Conservation (phyloP, 2,888 invertebrate species). For the Beris chalybata region DNA sequence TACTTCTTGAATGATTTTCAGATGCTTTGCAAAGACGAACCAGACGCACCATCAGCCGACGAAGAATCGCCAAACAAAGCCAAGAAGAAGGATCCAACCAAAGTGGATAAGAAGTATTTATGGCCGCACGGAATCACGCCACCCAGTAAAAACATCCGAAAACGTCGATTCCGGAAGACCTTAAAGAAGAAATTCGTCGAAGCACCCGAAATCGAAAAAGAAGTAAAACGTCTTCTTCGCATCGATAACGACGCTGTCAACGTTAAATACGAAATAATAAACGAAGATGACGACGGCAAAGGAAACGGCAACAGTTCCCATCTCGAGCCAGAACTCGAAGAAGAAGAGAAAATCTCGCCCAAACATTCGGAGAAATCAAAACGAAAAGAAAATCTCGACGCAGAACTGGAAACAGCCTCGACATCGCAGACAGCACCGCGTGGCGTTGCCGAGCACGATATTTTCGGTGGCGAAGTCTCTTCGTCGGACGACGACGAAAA, state of each 20-base stretch:
- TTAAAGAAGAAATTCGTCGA: constrained; percentile 96
- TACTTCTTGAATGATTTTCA: constrained; percentile 43
- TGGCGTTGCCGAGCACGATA: constrained; percentile 73
- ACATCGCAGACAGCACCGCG: constrained; percentile 46
- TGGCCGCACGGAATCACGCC: constrained; percentile 97
- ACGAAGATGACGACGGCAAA: constrained; percentile 71
- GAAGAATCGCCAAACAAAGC: constrained; percentile 78
- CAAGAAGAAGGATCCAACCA: constrained; percentile 79
- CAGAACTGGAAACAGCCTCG: constrained; percentile 44
- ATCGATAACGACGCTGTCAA: constrained; percentile 91
- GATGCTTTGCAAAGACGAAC: constrained; percentile 88
- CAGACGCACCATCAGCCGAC: constrained; percentile 72
- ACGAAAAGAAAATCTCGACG: constrained; percentile 15
- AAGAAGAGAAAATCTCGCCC: constrained; percentile 50
- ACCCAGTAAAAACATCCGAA: constrained; percentile 92
- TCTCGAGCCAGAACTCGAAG: constrained; percentile 28
- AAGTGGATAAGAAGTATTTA: constrained; percentile 86
- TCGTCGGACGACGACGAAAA: constrained; percentile 79
- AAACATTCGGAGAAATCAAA: constrained; percentile 55
- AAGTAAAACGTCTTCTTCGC: constrained; percentile 88
- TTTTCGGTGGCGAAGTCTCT: constrained; percentile 91
- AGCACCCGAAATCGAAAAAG: constrained; percentile 97
- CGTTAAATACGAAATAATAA: constrained; percentile 86
- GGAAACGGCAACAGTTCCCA: constrained; percentile 28
- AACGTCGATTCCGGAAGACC: constrained; percentile 90